Conservation (phyloP, 1,140 invertebrate species). For the Andricus grossulariae region DNA sequence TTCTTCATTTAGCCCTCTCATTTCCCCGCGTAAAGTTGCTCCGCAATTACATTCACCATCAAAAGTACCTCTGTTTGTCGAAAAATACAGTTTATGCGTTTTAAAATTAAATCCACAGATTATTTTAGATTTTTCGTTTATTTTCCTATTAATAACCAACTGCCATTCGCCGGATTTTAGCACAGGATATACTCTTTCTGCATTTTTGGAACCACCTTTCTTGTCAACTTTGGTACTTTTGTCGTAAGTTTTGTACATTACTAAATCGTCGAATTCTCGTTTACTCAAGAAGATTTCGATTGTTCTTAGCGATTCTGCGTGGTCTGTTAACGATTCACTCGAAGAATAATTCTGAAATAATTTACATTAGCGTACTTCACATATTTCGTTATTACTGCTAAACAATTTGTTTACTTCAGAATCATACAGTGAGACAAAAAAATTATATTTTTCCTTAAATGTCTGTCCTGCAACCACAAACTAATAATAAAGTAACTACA, state of each 20-base stretch:
- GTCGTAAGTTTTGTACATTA: background rate
- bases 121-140: background rate
- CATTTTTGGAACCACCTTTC: background rate
- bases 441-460: too few relatives aligned
- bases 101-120: conserved; percentile 34
- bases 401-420: too few relatives aligned
- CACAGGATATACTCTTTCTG: background rate
- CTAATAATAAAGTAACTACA: too few relatives aligned
- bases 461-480: too few relatives aligned
- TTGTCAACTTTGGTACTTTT: background rate
- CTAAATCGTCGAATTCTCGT: background rate
- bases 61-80: conserved; percentile 26
- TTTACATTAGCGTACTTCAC: too few relatives aligned
- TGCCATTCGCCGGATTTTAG: background rate
- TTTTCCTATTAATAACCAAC: background rate
- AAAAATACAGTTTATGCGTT: conserved; percentile 34
- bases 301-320: too few relatives aligned
- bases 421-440: too few relatives aligned
- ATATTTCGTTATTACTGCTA: too few relatives aligned
- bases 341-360: too few relatives aligned
- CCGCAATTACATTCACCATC: conserved; percentile 30
- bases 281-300: background rate
- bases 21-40: background rate
- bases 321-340: too few relatives aligned
- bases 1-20: background rate